A percentile compares a stretch with the other conserved stretches of the same genome.
Conservation (phyloP, 2,888 invertebrate species). For the Macropis europaea region DNA sequence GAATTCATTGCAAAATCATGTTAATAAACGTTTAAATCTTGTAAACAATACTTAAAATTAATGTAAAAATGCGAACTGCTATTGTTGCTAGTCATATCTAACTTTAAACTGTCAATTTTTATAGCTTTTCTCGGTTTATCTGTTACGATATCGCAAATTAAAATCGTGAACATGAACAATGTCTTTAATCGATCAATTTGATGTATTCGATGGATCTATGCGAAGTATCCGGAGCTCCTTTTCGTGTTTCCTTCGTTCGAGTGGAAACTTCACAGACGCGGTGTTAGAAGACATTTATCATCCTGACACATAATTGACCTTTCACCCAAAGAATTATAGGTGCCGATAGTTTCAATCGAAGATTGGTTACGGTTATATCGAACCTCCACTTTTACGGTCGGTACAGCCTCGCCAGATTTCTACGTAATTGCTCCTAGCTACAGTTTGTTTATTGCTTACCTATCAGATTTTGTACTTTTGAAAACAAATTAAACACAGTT, state of each 20-base stretch:
- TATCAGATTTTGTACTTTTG: too few species aligned
- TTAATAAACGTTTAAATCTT: too few species aligned
- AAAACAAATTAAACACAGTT: too few species aligned
- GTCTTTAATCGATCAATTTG: neutral
- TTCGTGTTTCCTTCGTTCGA: neutral
- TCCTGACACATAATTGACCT: constrained; percentile 37
- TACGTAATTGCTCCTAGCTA: neutral
- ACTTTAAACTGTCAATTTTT: too few species aligned
- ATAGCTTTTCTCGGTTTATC: too few species aligned
- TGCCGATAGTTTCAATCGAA: constrained; percentile 25
- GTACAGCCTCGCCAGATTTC: neutral
- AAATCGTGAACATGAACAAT: neutral
- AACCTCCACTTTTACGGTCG: constrained; percentile 3
- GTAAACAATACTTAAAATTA: too few species aligned
- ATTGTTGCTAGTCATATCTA: too few species aligned
- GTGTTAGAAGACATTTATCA: constrained; percentile 35
- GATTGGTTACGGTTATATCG: constrained; percentile 21
- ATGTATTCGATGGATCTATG: neutral
- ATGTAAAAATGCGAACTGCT: too few species aligned
- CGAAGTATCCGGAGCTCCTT: neutral
- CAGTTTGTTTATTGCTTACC: neutral
- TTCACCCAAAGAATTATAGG: constrained; percentile 36
- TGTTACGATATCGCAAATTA: too few species aligned
- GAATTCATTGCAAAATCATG: too few species aligned
- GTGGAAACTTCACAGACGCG: constrained; percentile 15